phyloP scores from a whole-genome alignment of 1,140 invertebrate genomes.

The Myzus persicae region DNA sequence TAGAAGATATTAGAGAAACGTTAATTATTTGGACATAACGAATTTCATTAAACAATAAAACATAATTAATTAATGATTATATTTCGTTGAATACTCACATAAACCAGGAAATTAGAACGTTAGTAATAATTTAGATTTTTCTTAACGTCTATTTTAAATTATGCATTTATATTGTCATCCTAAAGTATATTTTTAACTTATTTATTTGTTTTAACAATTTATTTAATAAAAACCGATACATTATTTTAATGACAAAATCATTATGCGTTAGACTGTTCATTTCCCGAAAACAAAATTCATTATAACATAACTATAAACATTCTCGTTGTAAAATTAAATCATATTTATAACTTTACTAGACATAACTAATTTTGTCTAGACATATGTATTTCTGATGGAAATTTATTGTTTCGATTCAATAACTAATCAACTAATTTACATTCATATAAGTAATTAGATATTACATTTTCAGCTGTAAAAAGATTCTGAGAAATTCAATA shows the following conservation, averaged over 20 bases:
- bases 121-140: not conserved
- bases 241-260: not conserved
- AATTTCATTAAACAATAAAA: not conserved
- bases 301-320: not conserved
- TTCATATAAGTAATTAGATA: not conserved
- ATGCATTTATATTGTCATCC: not conserved
- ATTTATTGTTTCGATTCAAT: not conserved
- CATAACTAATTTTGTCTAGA: not conserved
- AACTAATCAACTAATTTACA: not conserved
- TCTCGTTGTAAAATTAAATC: not conserved
- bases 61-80: not conserved
- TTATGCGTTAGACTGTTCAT: not conserved
- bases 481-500: not conserved
- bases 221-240: too few relatives aligned
- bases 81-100: not conserved
- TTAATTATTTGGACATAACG: not conserved
- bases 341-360: not conserved
- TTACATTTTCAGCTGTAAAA: not conserved
- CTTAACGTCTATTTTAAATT: not conserved
- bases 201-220: too few relatives aligned
- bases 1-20: not conserved
- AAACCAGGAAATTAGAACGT: not conserved
- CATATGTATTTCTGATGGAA: not conserved
- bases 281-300: not conserved
- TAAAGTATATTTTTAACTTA: not conserved